Evolutionary conservation across 1,140 invertebrate genomes (phyloP).

Genomic region (Coenobita brevimanus): DNA sequence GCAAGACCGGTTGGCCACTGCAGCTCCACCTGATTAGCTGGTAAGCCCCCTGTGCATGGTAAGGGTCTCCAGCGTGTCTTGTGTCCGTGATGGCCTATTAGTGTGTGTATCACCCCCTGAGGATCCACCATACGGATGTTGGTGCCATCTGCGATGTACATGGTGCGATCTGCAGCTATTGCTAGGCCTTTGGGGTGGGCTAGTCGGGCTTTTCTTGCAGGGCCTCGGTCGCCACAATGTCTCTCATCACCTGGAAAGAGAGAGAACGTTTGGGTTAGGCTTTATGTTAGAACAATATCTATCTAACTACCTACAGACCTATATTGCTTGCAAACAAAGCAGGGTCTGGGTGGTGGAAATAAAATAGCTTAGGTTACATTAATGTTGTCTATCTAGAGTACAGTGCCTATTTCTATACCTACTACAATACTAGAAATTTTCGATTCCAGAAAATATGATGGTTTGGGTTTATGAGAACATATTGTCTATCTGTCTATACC

Average conservation of each 20-base stretch:
- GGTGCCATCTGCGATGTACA: conserved; percentile 95
- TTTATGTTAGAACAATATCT: too few relatives aligned
- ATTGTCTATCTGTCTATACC: too few relatives aligned
- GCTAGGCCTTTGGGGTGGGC: conserved; percentile 96
- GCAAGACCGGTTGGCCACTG: conserved; percentile 97
- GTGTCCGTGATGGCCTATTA: conserved; percentile 93
- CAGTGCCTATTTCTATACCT: too few relatives aligned
- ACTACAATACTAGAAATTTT: too few relatives aligned
- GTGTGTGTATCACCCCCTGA: conserved; percentile 92
- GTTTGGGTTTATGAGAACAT: too few relatives aligned
- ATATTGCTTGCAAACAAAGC: too few relatives aligned
- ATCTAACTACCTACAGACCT: too few relatives aligned
- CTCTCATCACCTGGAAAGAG: conserved; percentile 81
- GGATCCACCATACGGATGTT: conserved; percentile 93
- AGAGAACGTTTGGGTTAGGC: too few relatives aligned
- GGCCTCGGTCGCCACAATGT: conserved; percentile 93
- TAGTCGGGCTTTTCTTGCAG: conserved; percentile 90
- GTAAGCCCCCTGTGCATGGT: conserved; percentile 86
- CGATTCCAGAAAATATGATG: too few relatives aligned
- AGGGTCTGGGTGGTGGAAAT: too few relatives aligned
- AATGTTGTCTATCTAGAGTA: too few relatives aligned
- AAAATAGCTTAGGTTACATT: too few relatives aligned
- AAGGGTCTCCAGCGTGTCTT: conserved; percentile 93
- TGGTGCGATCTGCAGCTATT: conserved; percentile 90
- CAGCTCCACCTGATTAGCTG: conserved; percentile 85